Conservation (phyloP, 1,140 invertebrate species). For the Phocides pigmalion region DNA sequence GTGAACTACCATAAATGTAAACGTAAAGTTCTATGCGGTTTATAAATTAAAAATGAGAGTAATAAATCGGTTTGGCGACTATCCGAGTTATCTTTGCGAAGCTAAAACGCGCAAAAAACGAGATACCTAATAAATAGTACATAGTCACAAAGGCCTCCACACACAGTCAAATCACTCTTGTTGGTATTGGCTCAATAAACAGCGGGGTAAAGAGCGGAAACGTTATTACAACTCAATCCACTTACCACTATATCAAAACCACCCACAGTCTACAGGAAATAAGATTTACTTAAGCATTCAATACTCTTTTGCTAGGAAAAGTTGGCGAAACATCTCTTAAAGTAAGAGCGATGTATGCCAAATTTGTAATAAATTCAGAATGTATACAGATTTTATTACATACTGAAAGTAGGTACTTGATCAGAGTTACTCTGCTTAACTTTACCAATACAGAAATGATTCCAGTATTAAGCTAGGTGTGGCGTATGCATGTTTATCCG, state of each 20-base stretch:
- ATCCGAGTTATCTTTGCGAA: slow-evolving; percentile 9
- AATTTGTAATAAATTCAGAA: background rate
- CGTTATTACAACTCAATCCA: slow-evolving; percentile 61
- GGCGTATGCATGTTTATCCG: slow-evolving; percentile 37
- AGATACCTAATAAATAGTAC: slow-evolving; percentile 30
- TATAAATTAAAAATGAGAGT: background rate
- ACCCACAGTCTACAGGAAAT: background rate
- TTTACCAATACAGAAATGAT: slow-evolving; percentile 49
- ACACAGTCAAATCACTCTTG: slow-evolving; percentile 55
- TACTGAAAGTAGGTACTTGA: slow-evolving; percentile 39
- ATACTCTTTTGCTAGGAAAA: slow-evolving; percentile 6
- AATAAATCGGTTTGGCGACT: background rate
- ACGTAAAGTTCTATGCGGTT: background rate
- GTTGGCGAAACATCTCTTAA: background rate
- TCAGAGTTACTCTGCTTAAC: slow-evolving; percentile 48
- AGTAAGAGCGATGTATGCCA: background rate
- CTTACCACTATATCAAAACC: slow-evolving; percentile 35
- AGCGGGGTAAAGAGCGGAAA: slow-evolving; percentile 69
- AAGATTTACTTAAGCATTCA: slow-evolving; percentile 22
- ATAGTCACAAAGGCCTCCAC: slow-evolving; percentile 49
- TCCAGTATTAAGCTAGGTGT: slow-evolving; percentile 48
- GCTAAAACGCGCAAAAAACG: slow-evolving; percentile 28
- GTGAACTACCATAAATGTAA: background rate
- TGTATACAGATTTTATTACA: slow-evolving; percentile 15
- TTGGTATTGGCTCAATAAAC: slow-evolving; percentile 64